These are phyloP conservation scores for Machimus rusticus DNA, from an alignment of 2,888 invertebrate species.

Conservation along the genomic window DNA sequence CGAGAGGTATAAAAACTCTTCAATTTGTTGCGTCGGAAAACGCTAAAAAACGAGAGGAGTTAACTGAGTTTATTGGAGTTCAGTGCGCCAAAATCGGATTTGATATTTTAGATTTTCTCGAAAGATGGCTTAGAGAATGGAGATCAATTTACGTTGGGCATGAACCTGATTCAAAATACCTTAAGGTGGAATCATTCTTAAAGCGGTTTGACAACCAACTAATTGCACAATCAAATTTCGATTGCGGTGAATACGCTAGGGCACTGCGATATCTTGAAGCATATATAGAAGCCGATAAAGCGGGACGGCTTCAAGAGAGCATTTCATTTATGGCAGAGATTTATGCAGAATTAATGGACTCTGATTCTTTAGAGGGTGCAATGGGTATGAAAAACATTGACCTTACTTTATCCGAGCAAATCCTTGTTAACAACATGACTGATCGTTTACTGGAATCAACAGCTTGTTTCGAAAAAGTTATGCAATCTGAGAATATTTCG, in stretches of 20 bases:
- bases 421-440: constrained; percentile 83
- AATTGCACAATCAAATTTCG: constrained; percentile 76
- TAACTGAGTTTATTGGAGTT: constrained; percentile 60
- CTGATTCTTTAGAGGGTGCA: constrained; percentile 87
- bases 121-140: constrained; percentile 75
- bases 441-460: constrained; percentile 86
- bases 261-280: constrained; percentile 79
- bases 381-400: constrained; percentile 77
- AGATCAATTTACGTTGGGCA: constrained; percentile 24
- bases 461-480: constrained; percentile 85
- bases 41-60: constrained; percentile 53
- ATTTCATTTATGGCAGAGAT: constrained; percentile 76
- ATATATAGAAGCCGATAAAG: constrained; percentile 69
- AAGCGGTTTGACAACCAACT: constrained; percentile 69
- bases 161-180: constrained; percentile 48
- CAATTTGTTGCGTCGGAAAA: constrained; percentile 48
- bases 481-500: constrained; percentile 68
- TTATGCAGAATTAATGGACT: constrained; percentile 87
- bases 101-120: constrained; percentile 76
- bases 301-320: constrained; percentile 66
- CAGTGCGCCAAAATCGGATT: constrained; percentile 76
- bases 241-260: constrained; percentile 77
- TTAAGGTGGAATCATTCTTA: constrained; percentile 59
- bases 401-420: constrained; percentile 81
- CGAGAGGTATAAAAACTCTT: constrained; percentile 40